These are phyloP conservation scores for Scaptomyza flava DNA, from an alignment of 2,888 invertebrate species.

Conservation along the genomic window DNA sequence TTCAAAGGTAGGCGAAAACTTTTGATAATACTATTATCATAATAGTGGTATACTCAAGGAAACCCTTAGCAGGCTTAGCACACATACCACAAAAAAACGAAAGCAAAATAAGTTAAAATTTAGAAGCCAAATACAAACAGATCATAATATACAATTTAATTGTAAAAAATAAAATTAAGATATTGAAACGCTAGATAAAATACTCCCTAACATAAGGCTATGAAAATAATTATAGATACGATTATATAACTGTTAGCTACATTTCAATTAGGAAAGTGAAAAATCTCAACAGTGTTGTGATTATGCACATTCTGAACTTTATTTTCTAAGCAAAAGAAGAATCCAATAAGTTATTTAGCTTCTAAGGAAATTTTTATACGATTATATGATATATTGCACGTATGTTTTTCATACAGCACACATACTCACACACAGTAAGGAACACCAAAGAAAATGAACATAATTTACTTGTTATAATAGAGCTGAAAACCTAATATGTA, in stretches of 20 bases:
- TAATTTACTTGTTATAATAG: slow-evolving; percentile 69
- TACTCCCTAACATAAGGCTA: slow-evolving; percentile 40
- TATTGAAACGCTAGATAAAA: slow-evolving; percentile 21
- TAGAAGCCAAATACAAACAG: slow-evolving; percentile 48
- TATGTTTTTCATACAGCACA: slow-evolving; percentile 49
- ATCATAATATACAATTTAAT: slow-evolving; percentile 73
- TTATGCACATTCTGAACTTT: slow-evolving; percentile 73
- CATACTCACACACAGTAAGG: slow-evolving; percentile 33
- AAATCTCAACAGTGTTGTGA: slow-evolving; percentile 84
- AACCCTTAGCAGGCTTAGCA: slow-evolving; percentile 47
- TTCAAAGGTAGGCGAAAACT: too few species aligned
- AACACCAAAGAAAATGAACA: slow-evolving; percentile 40
- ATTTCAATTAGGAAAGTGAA: slow-evolving; percentile 47
- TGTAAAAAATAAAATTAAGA: slow-evolving; percentile 56
- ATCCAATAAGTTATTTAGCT: slow-evolving; percentile 36
- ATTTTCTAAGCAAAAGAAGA: slow-evolving; percentile 43
- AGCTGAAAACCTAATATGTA: slow-evolving; percentile 34
- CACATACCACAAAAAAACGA: slow-evolving; percentile 47
- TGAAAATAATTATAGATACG: slow-evolving; percentile 45
- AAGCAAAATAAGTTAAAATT: slow-evolving; percentile 52
- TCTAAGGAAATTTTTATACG: slow-evolving; percentile 33
- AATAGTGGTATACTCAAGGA: slow-evolving; percentile 2
- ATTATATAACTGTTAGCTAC: slow-evolving; percentile 54
- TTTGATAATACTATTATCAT: not conserved
- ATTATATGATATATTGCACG: slow-evolving; percentile 42